Conservation (phyloP, 2,113 vertebrate genomes). For the Copsychus sechellarum region DNA sequence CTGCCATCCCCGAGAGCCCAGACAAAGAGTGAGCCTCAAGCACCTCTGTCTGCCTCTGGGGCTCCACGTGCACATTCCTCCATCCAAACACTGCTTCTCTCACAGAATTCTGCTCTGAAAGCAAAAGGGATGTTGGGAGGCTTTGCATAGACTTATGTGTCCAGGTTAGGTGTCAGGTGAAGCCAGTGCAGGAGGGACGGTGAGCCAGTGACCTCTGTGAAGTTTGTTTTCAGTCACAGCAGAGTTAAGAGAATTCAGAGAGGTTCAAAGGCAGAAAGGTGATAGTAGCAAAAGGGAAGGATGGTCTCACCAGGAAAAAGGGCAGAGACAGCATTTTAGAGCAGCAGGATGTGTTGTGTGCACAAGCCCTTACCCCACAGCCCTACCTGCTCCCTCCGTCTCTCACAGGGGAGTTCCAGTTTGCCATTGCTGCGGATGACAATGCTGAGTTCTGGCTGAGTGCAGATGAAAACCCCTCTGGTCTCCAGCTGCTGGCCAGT, state of each 20-base stretch:
- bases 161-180: neutral
- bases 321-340: neutral
- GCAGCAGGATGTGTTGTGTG: neutral
- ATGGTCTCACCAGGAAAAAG: neutral
- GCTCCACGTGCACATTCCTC: accelerated
- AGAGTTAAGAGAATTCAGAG: neutral
- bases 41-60: neutral
- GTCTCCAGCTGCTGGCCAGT: conserved; percentile 80
- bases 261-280: neutral
- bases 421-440: conserved; percentile 90
- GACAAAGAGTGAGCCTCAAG: neutral
- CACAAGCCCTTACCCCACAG: neutral
- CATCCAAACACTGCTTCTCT: neutral
- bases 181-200: neutral
- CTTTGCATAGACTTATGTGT: neutral
- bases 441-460: conserved; percentile 98
- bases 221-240: neutral
- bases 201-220: neutral
- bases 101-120: neutral
- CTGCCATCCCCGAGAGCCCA: neutral
- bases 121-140: neutral
- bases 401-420: conserved; percentile 85
- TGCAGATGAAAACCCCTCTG: conserved; percentile 78
- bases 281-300: neutral
- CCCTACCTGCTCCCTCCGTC: neutral